These are phyloP conservation scores for Lydus trimaculatus DNA, from an alignment of 2,888 invertebrate genomes.

Conservation along the genomic window DNA sequence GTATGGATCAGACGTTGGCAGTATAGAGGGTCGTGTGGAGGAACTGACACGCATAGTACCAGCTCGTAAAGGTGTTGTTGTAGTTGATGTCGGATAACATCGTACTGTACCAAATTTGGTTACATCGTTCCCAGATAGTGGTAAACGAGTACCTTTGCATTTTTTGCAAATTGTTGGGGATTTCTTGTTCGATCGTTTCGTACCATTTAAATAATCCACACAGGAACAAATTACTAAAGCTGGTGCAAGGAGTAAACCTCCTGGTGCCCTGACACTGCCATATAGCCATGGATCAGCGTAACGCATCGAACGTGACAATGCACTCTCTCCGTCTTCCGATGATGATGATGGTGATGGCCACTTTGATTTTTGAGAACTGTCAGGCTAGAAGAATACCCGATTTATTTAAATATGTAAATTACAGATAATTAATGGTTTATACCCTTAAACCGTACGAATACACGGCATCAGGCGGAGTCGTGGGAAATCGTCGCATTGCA, in stretches of 20 bases:
- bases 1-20: slow-evolving; percentile 79
- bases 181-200: slow-evolving; percentile 75
- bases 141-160: slow-evolving; percentile 81
- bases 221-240: slow-evolving; percentile 83
- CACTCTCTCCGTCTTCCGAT: slow-evolving; percentile 70
- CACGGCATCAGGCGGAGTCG: slow-evolving; percentile 69
- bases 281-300: slow-evolving; percentile 88
- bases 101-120: slow-evolving; percentile 72
- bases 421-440: slow-evolving; percentile 47
- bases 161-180: slow-evolving; percentile 82
- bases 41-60: slow-evolving; percentile 72
- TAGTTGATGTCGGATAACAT: slow-evolving; percentile 54
- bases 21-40: slow-evolving; percentile 68
- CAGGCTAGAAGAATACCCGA: slow-evolving; percentile 41
- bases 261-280: slow-evolving; percentile 71
- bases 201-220: slow-evolving; percentile 80
- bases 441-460: slow-evolving; percentile 71
- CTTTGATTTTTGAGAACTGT: slow-evolving; percentile 42
- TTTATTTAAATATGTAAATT: background rate
- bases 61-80: slow-evolving; percentile 61
- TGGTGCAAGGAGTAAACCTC: slow-evolving; percentile 62
- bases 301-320: slow-evolving; percentile 84
- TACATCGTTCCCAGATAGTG: slow-evolving; percentile 63
- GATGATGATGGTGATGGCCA: slow-evolving; percentile 43
- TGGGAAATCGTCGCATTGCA: slow-evolving; percentile 73